Base-by-base conservation (phyloP, 2,113 vertebrate species). In the Upupa epops region DNA sequence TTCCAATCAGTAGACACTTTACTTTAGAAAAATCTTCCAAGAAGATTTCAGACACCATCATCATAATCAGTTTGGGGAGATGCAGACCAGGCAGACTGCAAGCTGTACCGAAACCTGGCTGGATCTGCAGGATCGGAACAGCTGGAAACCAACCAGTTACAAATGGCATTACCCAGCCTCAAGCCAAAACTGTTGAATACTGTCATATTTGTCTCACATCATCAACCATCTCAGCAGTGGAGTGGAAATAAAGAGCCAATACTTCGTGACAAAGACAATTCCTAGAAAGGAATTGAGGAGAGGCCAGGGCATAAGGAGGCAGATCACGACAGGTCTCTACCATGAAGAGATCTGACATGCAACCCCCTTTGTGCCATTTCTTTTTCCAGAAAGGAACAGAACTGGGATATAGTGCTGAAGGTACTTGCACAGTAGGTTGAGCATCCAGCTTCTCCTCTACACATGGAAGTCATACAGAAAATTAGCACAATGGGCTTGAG, bases 311-410 rank as follows among this genome's bases (percentile, higher is more conserved):
- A 79, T 46, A 88, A 76, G 31, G 6, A 70, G 26, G 22, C 36
- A 25, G 15, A 46, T 37, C 13, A 1, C 5, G 52, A 80, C 36
- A 65, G 0, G 0, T 37, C 51, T 56, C n/a, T 18, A 4, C 14
- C 31, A 26, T 22, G 13, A 71, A 64, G 25, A 72, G 9, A 54
- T 49, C 0, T 8, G 51, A 88, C 51, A 61, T 36, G 9, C 15
- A 75, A 64, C 11, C 61, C 17, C 49, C 45, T 29, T 61, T 18
- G 2, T 8, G 49, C 34, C 58, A 20, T 66, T 51, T 76, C 3
- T 69, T 18, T 37, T 59, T 60, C 49, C 74, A 69, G 52, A 83
- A 68, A 48, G 59, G 25, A 65, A 79, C 75, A 69, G 17, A 58
- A 31, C 6, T 65, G 45, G 29, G 37, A 70, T 42, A 84, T 88